Base-by-base conservation (phyloP, 2,797 vertebrate genomes). In the Periophthalmus magnuspinnatus region DNA sequence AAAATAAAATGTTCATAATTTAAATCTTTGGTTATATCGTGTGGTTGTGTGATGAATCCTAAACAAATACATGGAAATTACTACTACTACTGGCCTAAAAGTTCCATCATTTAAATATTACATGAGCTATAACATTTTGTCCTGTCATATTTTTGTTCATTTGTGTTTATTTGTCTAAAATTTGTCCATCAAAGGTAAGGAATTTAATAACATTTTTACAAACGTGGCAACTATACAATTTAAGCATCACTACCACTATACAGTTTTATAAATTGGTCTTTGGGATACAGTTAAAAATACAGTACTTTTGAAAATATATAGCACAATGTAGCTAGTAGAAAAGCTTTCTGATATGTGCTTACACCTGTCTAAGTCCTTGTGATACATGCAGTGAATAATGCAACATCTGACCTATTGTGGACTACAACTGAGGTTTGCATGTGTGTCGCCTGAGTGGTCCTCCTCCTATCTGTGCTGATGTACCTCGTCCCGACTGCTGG, bases 401-500 rank as follows among this genome's bases (percentile, higher is more conserved):
- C 22, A 63, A 45, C 60, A 24, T 1, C 13, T 2, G 62, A 7
- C 36, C 38, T 9, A 5, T 28, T 28, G 38, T 59, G 66, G 59
- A 56, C n/a, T 28, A 68, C 62, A 52, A 55, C 66, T 60, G 65
- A 75, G 59, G 73, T 68, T 77, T 74, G 79, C 71, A 80, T 80
- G 80, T 86, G 68, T 83, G 69, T 74, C 24, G 69, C 75, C 47
- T 83, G 72, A 78, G 69, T 75, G 60, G 56, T 48, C 68, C 45
- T 72, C 68, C 60, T 60, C 66, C 59, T 11, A 21, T 72, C 73
- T 76, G 21, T 55, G 70, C 56, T 83, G 71, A 61, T 62, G 65
- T 70, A 75, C 61, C 52, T 68, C 72, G 78, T 24, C 63, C 63
- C 19, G 56, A 76, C 52, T 77, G 77, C 65, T 75, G 56, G 52